These are phyloP conservation scores for Myrmecobius fasciatus DNA, from an alignment of 2,113 vertebrate genomes.

Conservation along the genomic window DNA sequence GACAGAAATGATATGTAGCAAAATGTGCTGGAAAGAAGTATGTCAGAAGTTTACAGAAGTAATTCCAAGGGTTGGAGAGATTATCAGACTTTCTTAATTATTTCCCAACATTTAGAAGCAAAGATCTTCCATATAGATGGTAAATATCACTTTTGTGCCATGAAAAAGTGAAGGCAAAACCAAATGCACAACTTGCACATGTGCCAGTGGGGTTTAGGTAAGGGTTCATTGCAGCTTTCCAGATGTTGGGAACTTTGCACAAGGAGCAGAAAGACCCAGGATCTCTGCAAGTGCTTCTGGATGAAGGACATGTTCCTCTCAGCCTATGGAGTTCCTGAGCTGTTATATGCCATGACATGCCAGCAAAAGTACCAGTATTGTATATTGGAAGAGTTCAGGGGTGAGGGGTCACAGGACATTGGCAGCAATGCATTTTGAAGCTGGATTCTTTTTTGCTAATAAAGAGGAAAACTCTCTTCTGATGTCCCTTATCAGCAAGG, in stretches of 20 bases:
- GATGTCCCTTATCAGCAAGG: neutral
- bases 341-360: neutral
- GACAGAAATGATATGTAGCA: neutral
- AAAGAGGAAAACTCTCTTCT: neutral
- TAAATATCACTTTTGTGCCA: neutral
- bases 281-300: neutral
- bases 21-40: neutral
- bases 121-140: neutral
- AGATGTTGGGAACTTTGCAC: neutral
- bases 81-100: neutral
- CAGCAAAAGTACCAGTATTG: neutral
- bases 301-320: neutral
- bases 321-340: neutral
- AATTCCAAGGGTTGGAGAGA: neutral
- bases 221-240: neutral
- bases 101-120: neutral
- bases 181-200: neutral
- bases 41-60: neutral
- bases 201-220: neutral
- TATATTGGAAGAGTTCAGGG: neutral
- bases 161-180: neutral
- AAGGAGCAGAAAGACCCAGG: neutral
- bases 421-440: neutral
- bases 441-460: neutral
- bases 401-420: neutral